A percentile compares a stretch with the other conserved stretches of the same genome.
Conservation (phyloP, 2,888 invertebrate species). For the Lottia scabra region DNA sequence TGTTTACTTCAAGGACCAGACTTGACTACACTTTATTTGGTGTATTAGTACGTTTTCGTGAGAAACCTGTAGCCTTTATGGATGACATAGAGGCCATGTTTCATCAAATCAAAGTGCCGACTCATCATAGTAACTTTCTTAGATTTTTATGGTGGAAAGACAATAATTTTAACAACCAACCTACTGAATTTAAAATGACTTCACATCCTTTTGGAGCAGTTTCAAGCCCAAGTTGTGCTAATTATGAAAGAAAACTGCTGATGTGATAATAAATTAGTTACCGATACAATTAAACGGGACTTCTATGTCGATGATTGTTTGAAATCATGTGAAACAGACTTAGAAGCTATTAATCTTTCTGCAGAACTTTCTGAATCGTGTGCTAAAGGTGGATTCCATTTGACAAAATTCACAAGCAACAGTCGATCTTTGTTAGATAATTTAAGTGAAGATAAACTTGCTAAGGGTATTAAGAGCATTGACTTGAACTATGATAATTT, state of each 20-base stretch:
- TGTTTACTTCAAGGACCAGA: conserved; percentile 14
- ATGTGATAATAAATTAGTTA: not conserved
- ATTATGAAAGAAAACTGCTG: not conserved
- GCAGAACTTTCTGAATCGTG: conserved; percentile 10
- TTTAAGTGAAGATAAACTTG: conserved; percentile 15
- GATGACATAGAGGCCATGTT: conserved; percentile 8
- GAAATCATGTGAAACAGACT: conserved; percentile 20
- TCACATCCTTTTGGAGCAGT: conserved; percentile 5
- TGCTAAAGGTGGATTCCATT: conserved; percentile 13
- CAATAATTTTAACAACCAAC: not conserved
- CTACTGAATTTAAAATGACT: conserved; percentile 8
- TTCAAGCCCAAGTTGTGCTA: conserved; percentile 5
- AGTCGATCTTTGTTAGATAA: conserved; percentile 1
- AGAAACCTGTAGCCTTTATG: conserved; percentile 1
- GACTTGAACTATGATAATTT: conserved; percentile 9
- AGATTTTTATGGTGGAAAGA: conserved; percentile 8
- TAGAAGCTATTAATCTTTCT: conserved; percentile 2
- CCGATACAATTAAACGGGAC: conserved; percentile 12
- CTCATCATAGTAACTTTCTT: not conserved
- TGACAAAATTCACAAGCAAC: conserved; percentile 23
- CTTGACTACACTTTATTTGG: conserved; percentile 2
- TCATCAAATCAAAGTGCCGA: conserved; percentile 5
- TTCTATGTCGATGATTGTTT: conserved; percentile 32
- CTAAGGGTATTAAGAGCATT: conserved; percentile 5
- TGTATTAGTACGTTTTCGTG: not conserved